Percentiles rank a stretch among this genome's conserved stretches.
Evolutionary conservation across 2,888 invertebrate genomes (phyloP).

Genomic region (Eristalis tenax): DNA sequence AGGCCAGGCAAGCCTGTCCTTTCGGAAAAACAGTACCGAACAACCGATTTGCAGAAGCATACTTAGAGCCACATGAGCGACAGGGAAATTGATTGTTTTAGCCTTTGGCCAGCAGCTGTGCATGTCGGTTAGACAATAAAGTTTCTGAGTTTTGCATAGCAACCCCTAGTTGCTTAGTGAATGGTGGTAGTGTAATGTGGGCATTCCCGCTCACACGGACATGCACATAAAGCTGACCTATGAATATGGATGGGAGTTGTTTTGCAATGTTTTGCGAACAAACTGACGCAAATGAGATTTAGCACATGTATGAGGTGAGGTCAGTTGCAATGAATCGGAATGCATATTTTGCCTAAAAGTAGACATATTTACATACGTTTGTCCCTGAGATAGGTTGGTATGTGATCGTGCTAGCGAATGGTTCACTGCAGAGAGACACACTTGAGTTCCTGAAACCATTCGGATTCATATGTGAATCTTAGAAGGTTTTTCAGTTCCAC

Average conservation of each 20-base stretch:
- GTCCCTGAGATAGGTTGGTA: too few species aligned
- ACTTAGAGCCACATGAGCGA: slow-evolving; percentile 21
- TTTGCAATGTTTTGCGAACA: not conserved
- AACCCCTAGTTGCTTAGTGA: not conserved
- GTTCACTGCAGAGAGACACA: too few species aligned
- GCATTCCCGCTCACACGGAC: not conserved
- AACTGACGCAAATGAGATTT: not conserved
- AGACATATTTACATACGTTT: too few species aligned
- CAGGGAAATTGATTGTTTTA: slow-evolving; percentile 41
- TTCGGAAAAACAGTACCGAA: not conserved
- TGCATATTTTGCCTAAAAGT: not conserved
- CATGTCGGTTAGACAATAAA: slow-evolving; percentile 42
- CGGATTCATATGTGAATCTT: too few species aligned
- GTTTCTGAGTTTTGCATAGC: slow-evolving; percentile 6
- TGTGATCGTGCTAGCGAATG: too few species aligned
- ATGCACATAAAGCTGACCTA: not conserved
- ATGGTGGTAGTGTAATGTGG: not conserved
- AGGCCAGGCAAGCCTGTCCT: slow-evolving; percentile 6
- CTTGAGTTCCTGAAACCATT: too few species aligned
- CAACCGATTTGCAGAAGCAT: slow-evolving; percentile 23
- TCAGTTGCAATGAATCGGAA: not conserved
- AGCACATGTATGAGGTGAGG: not conserved
- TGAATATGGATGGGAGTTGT: slow-evolving; percentile 3
- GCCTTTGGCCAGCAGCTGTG: slow-evolving; percentile 31
- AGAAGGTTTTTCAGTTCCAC: too few species aligned